These are phyloP conservation scores for Piprites chloris DNA, from an alignment of 2,113 vertebrate genomes.

Conservation along the genomic window DNA sequence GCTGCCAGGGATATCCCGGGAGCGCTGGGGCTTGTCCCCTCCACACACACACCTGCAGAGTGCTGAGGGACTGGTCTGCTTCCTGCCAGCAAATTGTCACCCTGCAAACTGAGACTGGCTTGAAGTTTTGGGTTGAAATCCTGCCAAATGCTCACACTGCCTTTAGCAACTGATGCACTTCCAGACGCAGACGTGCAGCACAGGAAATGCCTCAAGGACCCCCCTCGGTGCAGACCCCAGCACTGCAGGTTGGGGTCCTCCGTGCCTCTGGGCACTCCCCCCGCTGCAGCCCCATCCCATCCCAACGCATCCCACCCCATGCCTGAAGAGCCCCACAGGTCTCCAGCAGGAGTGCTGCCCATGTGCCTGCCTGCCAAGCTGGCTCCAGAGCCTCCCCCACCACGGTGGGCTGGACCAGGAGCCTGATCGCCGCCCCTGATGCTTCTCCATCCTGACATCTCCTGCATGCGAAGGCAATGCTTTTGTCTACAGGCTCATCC, in stretches of 20 bases:
- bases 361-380: background rate
- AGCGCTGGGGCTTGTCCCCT: background rate
- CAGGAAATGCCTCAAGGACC: background rate
- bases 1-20: background rate
- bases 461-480: background rate
- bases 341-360: background rate
- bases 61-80: background rate
- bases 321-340: background rate
- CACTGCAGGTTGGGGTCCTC: background rate
- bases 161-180: background rate
- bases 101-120: background rate
- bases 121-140: constrained; percentile 2
- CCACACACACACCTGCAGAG: background rate
- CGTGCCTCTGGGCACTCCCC: background rate
- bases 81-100: background rate
- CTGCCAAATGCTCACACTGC: background rate
- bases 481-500: background rate
- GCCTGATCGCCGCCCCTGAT: background rate
- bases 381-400: background rate
- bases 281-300: background rate
- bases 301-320: background rate
- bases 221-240: background rate
- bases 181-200: background rate
- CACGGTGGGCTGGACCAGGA: rapidly evolving
- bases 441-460: background rate